Percentiles rank a stretch among this genome's conserved stretches.
Conservation (phyloP, 2,797 vertebrate species). For the Amazona finschi region DNA sequence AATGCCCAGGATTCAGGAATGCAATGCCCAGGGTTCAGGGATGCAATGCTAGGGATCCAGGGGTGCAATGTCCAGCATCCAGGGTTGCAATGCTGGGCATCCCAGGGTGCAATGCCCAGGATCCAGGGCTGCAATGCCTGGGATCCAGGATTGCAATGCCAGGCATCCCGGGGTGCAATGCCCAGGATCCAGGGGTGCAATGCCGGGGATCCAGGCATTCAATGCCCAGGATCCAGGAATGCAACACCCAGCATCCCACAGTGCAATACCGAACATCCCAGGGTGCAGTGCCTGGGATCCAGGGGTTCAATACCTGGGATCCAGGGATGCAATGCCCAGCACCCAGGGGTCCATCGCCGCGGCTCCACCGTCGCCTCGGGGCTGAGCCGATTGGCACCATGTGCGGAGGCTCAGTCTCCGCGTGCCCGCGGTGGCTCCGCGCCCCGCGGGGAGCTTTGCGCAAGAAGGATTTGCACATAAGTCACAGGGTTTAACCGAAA, state of each 20-base stretch:
- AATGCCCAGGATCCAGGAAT: not conserved
- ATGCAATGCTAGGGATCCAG: no score
- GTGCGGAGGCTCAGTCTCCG: not conserved
- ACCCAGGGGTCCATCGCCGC: accelerated
- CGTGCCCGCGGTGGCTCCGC: not conserved
- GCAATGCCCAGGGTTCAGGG: not conserved
- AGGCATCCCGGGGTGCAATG: accelerated
- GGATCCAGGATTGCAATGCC: accelerated
- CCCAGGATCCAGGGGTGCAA: no score
- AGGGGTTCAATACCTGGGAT: not conserved
- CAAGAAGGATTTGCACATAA: slow-evolving; percentile 64
- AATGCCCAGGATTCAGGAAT: not conserved
- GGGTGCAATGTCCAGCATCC: not conserved
- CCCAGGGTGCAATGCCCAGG: not conserved
- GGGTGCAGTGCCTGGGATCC: no score
- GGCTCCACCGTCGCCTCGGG: accelerated
- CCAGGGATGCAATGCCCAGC: not conserved
- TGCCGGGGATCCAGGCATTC: not conserved
- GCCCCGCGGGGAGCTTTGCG: slow-evolving; percentile 31
- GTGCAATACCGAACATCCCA: no score
- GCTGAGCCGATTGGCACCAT: not conserved
- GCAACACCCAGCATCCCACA: not conserved
- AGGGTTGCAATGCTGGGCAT: not conserved
- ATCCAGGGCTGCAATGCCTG: accelerated
- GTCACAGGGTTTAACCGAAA: slow-evolving; percentile 44